Conservation (phyloP, 2,797 vertebrate genomes). For the Sitta carolinensis region DNA sequence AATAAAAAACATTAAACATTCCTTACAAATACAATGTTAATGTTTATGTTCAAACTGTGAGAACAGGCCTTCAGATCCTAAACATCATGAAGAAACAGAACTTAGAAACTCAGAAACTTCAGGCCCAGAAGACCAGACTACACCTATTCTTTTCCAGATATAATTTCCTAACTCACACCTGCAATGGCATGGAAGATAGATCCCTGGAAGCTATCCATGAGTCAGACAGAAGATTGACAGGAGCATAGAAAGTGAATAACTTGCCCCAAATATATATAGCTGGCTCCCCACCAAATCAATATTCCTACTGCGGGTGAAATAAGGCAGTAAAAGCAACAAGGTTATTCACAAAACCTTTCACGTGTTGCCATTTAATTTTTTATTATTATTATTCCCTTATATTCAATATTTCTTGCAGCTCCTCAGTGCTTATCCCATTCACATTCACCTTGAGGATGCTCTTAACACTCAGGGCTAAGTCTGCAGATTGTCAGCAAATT, state of each 20-base stretch:
- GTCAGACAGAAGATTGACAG: neutral
- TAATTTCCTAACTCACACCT: neutral
- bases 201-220: neutral
- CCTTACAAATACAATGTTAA: too few species aligned
- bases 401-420: neutral
- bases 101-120: too few species aligned
- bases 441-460: neutral
- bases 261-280: neutral
- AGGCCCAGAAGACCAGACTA: too few species aligned
- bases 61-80: too few species aligned
- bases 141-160: neutral
- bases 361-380: neutral
- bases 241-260: neutral
- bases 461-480: neutral
- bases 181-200: neutral
- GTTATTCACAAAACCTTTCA: neutral
- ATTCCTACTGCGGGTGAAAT: neutral
- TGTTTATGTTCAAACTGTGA: too few species aligned
- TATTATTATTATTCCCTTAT: neutral
- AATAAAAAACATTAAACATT: too few species aligned
- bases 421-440: neutral
- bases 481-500: neutral
- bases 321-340: neutral
- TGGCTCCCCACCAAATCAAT: neutral
- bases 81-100: too few species aligned